Evolutionary conservation across 1,140 invertebrate species (phyloP).

Genomic region (Argopecten irradians): DNA sequence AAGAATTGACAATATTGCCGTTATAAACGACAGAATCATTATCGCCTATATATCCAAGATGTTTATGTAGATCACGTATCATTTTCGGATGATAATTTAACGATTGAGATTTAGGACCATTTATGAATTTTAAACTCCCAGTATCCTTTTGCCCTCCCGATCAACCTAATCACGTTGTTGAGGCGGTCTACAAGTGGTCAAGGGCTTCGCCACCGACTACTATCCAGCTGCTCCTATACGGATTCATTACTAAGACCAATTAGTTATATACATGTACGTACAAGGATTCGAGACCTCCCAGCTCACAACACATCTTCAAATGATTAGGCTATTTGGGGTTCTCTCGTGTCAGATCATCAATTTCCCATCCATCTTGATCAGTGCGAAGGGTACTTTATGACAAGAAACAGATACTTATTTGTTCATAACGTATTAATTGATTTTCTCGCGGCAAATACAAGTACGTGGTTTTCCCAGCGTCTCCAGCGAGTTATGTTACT

Average conservation of each 20-base stretch:
- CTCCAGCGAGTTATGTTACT: neutral
- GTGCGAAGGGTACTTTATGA: neutral
- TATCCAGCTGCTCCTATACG: neutral
- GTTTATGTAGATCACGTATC: too few relatives aligned
- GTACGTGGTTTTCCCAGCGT: neutral
- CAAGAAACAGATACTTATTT: neutral
- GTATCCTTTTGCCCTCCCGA: neutral
- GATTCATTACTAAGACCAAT: neutral
- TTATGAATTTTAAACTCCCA: too few relatives aligned
- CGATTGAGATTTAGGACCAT: too few relatives aligned
- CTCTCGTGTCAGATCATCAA: neutral
- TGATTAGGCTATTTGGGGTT: neutral
- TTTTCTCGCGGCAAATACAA: neutral
- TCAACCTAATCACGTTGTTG: neutral
- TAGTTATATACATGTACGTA: neutral
- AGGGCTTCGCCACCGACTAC: neutral
- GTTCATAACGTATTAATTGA: conserved; percentile 3
- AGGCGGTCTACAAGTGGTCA: neutral
- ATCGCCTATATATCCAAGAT: too few relatives aligned
- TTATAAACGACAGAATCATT: too few relatives aligned
- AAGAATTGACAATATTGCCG: too few relatives aligned
- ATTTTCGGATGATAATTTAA: too few relatives aligned
- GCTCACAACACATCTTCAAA: neutral
- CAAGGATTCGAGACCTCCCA: neutral
- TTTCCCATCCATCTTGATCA: conserved; percentile 3